Base-by-base conservation (phyloP, 2,888 invertebrate genomes). In the Pardosa pseudoannulata region DNA sequence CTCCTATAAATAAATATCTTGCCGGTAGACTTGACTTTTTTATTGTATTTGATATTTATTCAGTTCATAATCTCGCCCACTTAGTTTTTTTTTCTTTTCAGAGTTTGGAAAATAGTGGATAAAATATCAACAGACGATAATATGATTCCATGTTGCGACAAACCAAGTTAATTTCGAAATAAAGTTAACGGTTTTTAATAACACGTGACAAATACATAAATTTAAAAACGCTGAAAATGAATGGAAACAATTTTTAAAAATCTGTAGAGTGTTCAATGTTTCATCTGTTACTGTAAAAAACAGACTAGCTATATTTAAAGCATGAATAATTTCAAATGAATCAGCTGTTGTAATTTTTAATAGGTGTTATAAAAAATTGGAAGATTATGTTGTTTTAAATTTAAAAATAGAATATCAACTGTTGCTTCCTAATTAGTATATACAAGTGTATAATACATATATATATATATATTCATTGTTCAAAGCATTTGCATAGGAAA, bases 401-500 rank as follows among this genome's bases (percentile, higher is more conserved):
- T 19, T 56, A 56, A 23, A 23, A 19, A 56, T 23, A 56, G 19
- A 23, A 23, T 56, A 56, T 56, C 3, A 56, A 56, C 16, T 56
- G 56, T 56, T 56, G 56, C 56, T 56, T 56, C 56, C 56, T 56
- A 56, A 56, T 56, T 56, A 56, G 56, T 23, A 56, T 23, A 56
- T 56, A 23, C 19, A 56, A 56, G 23, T 56, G 56, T 56, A 23
- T 23, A 56, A 56, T 56, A 65, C 28, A 62, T 31, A 65, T 75
- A 41, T 41, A n/a, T n/a, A 50, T 68, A 29, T 29, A 68, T 29
- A 46, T 36, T 50, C 39, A 79, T 70, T 79, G 32, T 68, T 70
- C 39, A 41, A 70, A 56, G 79, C 79, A 70, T 79, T 79, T 79
- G 56, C 36, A 71, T 70, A 70, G 41, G 23, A 28, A 70, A 70